Evolutionary conservation across 2,797 vertebrate genomes (phyloP), one percentile per base, ranked within the genome.

Genomic region (Pseudocheirus occidentalis): DNA sequence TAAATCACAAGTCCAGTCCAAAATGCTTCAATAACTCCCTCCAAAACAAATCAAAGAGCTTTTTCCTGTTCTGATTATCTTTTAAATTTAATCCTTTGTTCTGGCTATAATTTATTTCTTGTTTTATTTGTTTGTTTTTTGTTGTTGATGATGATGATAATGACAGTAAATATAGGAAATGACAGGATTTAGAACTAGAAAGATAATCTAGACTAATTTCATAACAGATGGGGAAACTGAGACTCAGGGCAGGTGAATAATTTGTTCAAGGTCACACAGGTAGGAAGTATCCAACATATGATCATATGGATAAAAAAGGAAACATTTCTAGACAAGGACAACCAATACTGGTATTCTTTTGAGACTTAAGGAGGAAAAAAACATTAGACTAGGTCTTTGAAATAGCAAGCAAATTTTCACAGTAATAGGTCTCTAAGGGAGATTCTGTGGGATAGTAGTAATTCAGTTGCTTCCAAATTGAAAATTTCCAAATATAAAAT

Each of bases 271-370:
- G n/a, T 93, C 92, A 94, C 91, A 52, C 0, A 4, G 92, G 92
- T 66, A 66, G 55, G 90, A 96, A 18, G 0, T 90, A 81, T 40
- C 18, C 40, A 27, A 90, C 24, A 50, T 52, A 29, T 31, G 91
- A 95, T 29, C 94, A 90, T 93, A 90, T 94, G 93, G 59, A 95
- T 53, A 52, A 97, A 52, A 95, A 92, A 95, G 28, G 91, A 73
- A 95, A 81, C 29, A 21, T 93, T 96, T 97, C 95, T 87, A 40
- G 40, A 95, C 18, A 9, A 94, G 55, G 73, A 94, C 54, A 93
- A 93, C 90, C 94, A 93, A 92, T 92, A 7, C 92, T 27, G 10
- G 7, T 57, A n/a, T 97, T 95, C 28, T 93, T 96, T 94, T 94
- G 87, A 95, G 31, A 0, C 16, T 91, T 92, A 53, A 81, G 6